These are phyloP conservation scores for Anguilla pacifica DNA, from an alignment of 2,797 vertebrate species.

Conservation along the genomic window DNA sequence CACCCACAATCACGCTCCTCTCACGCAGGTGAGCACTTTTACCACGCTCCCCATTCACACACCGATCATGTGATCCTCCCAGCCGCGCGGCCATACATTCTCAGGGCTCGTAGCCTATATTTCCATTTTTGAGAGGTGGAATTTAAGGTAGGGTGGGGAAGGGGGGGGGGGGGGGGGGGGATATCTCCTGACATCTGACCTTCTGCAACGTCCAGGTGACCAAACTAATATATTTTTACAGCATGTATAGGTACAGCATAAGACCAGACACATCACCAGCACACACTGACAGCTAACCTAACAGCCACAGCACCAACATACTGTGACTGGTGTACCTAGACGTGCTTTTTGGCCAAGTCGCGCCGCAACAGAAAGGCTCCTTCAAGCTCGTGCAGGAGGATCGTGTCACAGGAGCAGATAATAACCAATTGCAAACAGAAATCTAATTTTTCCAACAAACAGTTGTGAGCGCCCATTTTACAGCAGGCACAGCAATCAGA, in stretches of 20 bases:
- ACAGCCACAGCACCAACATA: neutral
- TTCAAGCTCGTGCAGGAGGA: neutral
- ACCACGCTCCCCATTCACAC: conserved; percentile 33
- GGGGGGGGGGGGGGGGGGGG: too few species aligned
- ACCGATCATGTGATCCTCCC: conserved; percentile 4
- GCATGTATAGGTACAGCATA: neutral
- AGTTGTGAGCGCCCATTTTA: neutral
- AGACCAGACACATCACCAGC: neutral
- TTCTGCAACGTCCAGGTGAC: neutral
- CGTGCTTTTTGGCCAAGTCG: neutral
- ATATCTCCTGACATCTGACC: neutral
- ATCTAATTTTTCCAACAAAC: neutral
- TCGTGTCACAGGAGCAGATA: neutral
- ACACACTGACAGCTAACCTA: neutral
- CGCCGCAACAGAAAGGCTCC: neutral
- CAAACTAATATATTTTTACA: neutral
- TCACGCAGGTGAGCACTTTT: conserved; percentile 24
- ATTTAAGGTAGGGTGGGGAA: neutral
- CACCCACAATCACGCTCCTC: neutral
- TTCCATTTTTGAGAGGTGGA: neutral
- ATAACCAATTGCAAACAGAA: neutral
- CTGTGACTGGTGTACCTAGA: neutral
- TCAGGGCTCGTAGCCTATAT: conserved; percentile 7
- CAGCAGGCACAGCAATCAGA: neutral
- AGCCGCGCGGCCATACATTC: conserved; percentile 31